Conservation (phyloP, 2,797 vertebrate species). For the Sebastiscus tertius region DNA sequence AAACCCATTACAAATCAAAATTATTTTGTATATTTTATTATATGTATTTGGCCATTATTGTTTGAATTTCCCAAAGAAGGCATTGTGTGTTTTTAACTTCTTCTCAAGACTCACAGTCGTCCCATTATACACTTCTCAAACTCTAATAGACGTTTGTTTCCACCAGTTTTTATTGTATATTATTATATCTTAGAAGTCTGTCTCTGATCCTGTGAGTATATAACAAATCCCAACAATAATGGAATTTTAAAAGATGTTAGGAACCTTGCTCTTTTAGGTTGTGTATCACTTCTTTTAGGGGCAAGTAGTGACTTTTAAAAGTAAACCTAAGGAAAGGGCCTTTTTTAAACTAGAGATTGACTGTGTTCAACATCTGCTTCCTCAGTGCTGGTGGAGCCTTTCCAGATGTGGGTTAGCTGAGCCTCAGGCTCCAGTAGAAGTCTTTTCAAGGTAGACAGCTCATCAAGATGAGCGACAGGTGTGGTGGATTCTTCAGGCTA, state of each 20-base stretch:
- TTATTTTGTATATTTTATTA: not conserved
- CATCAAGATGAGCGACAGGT: not conserved
- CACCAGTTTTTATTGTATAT: not conserved
- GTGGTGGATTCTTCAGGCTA: not conserved
- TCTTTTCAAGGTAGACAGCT: not conserved
- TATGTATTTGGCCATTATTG: not conserved
- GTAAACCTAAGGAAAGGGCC: not conserved
- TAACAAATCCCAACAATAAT: not conserved
- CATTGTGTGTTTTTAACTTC: not conserved
- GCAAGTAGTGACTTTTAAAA: not conserved
- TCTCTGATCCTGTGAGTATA: not conserved
- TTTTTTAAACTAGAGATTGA: not conserved
- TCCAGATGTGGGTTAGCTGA: not conserved
- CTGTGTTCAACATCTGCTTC: not conserved
- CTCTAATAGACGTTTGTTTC: not conserved
- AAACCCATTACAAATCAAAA: not conserved
- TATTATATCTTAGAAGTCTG: not conserved
- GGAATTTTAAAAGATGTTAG: not conserved
- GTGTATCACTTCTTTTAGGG: not conserved
- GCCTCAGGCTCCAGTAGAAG: not conserved
- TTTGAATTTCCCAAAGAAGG: not conserved
- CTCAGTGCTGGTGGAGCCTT: not conserved
- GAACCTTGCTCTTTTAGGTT: not conserved
- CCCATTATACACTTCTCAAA: not conserved
- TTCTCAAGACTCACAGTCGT: not conserved